Evolutionary conservation across 92 coral and sea anemone species (phyloP).

Genomic region (Phymanthus crucifer): DNA sequence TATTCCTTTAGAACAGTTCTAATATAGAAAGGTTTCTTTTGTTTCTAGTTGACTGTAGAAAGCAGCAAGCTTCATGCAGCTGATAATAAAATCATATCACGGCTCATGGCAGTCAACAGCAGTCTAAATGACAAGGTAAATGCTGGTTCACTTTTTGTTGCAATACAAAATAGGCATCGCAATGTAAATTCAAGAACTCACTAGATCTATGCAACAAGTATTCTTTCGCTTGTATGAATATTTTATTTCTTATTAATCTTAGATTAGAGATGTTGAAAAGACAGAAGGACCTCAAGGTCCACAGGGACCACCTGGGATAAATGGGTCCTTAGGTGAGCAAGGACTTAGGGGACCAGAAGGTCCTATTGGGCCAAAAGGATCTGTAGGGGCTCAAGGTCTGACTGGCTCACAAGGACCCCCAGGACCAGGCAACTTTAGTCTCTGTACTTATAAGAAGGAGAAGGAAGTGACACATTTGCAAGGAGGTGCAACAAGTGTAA

Average conservation of each 20-base stretch:
- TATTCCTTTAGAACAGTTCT: not conserved
- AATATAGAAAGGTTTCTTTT: not conserved
- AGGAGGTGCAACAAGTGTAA: not conserved
- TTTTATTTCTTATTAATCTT: not conserved
- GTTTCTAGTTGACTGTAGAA: slow-evolving; percentile 7
- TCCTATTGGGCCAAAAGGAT: slow-evolving; percentile 30
- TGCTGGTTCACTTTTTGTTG: not conserved
- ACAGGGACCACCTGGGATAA: slow-evolving; percentile 38
- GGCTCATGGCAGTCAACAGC: slow-evolving; percentile 11
- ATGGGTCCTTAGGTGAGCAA: slow-evolving; percentile 37
- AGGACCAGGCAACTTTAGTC: slow-evolving; percentile 57
- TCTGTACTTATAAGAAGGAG: slow-evolving; percentile 26
- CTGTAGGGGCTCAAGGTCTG: slow-evolving; percentile 27
- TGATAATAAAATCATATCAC: slow-evolving; percentile 1
- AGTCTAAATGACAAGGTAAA: slow-evolving; percentile 26
- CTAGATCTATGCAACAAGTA: too few relatives aligned
- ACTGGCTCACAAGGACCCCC: slow-evolving; percentile 51
- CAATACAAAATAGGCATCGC: not conserved
- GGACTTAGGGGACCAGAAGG: slow-evolving; percentile 30
- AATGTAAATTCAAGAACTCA: not conserved
- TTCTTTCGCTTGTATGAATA: too few relatives aligned
- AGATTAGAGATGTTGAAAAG: not conserved
- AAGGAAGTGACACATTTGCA: slow-evolving; percentile 1
- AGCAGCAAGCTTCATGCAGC: slow-evolving; percentile 15
- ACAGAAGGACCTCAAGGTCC: slow-evolving; percentile 21